Conservation (phyloP, 53 echinoderm and acorn worm species). For the Echinometra lucunter region DNA sequence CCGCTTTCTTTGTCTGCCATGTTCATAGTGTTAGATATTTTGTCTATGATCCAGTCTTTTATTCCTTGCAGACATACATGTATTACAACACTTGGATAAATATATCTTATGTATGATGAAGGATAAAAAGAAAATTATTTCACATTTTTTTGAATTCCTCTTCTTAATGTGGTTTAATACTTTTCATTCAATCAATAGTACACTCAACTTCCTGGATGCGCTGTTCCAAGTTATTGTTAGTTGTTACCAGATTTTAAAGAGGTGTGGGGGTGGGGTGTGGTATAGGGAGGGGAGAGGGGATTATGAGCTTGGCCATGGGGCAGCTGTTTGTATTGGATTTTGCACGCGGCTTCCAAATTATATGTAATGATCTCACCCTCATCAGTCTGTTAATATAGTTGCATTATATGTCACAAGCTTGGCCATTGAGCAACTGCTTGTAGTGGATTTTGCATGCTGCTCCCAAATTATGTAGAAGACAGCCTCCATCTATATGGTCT, state of each 20-base stretch:
- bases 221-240: too few species aligned
- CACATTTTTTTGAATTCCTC: too few species aligned
- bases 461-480: background rate
- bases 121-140: too few species aligned
- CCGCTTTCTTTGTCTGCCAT: too few species aligned
- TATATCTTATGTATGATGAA: too few species aligned
- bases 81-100: background rate
- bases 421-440: background rate
- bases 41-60: constrained; percentile 9
- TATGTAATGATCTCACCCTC: background rate
- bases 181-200: too few species aligned
- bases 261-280: too few species aligned
- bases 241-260: background rate
- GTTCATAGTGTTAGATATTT: too few species aligned
- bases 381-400: background rate
- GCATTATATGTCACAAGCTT: background rate
- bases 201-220: too few species aligned
- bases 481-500: background rate
- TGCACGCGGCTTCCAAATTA: background rate
- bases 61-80: background rate
- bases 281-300: too few species aligned
- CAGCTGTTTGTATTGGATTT: background rate
- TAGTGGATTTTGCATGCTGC: background rate
- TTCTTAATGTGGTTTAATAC: too few species aligned
- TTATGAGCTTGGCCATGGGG: background rate